Evolutionary conservation across 2,113 vertebrate genomes (phyloP), one percentile per base, ranked within the genome.

Genomic region (Montifringilla adamsi): DNA sequence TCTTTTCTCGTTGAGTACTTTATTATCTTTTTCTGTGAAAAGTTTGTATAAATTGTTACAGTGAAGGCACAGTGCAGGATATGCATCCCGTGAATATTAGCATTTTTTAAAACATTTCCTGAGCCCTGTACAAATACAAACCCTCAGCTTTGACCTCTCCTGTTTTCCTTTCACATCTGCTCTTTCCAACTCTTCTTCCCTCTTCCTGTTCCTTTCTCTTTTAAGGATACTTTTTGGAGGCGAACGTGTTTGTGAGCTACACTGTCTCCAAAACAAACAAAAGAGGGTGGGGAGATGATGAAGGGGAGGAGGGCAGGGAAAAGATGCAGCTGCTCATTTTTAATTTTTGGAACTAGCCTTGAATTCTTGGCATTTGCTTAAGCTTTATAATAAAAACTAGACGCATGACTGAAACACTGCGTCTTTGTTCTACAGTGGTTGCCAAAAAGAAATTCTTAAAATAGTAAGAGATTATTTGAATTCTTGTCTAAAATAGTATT

Each of bases 181-280:
- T 58, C 18, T 89, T 93, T 74, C 37, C 15, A 75, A 4, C 8
- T 60, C 1, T 56, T 62, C 11, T 39, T 1, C 2, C 8, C 3
- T 3, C 13, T 33, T 30, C 24, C 21, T 3, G 3, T 43, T 27
- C 15, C 13, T 39, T 53, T 62, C 46, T 82, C 21, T 87, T 58
- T 7, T 84, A 33, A 80, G 37, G 47, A 74, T 93, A 47, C n/a
- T 81, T 89, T 89, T 86, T 81, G 21, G 92, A 92, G 88, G 83
- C 95, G 86, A 87, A 80, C 63, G 5, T 89, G 68, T 63, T 88
- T 78, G 60, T 75, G 92, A 92, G 31, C 53, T 86, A 75, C 44
- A 17, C 60, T 92, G 93, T 96, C 83, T 97, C 93, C 93, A 96
- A 94, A 97, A 93, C 95, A 95, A 97, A 96, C 76, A 94, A 72